Percentiles rank a stretch among this genome's conserved stretches.
phyloP scores from a whole-genome alignment of 92 coral and sea anemone species.

The Siderastrea siderea region DNA sequence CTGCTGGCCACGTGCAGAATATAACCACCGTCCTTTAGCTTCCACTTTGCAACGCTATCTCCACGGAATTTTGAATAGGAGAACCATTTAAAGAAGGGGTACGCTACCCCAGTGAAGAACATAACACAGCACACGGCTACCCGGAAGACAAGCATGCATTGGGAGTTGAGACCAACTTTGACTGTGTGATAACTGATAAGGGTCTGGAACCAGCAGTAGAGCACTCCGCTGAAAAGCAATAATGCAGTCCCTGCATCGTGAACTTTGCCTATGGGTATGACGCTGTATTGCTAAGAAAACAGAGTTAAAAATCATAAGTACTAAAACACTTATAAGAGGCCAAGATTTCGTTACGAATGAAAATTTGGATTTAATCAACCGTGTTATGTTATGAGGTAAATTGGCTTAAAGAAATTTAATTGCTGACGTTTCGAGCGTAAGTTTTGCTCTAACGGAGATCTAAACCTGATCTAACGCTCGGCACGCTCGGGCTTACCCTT shows the following conservation, averaged over 20 bases:
- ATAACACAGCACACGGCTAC: not conserved
- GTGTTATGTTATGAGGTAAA: too few relatives aligned
- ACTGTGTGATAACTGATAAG: conserved; percentile 1
- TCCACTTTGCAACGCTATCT: conserved; percentile 57
- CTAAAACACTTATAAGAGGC: too few relatives aligned
- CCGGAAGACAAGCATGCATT: conserved; percentile 1
- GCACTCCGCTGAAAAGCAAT: conserved; percentile 9
- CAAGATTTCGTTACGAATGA: too few relatives aligned
- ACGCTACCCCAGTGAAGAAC: not conserved
- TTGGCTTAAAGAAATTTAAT: too few relatives aligned
- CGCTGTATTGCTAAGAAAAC: not conserved
- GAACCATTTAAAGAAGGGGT: not conserved
- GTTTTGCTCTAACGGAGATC: too few relatives aligned
- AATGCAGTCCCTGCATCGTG: conserved; percentile 1
- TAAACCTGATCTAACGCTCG: too few relatives aligned
- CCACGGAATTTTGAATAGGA: not conserved
- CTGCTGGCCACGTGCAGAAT: conserved; percentile 73
- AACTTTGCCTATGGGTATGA: not conserved
- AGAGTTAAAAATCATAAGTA: not conserved
- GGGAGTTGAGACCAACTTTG: not conserved
- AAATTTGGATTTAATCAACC: too few relatives aligned
- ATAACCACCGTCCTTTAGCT: conserved; percentile 81
- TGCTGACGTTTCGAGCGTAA: too few relatives aligned
- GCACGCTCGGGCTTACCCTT: too few relatives aligned
- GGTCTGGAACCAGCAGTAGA: conserved; percentile 26